Evolutionary conservation across 2,888 invertebrate species (phyloP), one percentile per base, ranked within the genome.

Genomic region (Callyntrura guangdongensis): DNA sequence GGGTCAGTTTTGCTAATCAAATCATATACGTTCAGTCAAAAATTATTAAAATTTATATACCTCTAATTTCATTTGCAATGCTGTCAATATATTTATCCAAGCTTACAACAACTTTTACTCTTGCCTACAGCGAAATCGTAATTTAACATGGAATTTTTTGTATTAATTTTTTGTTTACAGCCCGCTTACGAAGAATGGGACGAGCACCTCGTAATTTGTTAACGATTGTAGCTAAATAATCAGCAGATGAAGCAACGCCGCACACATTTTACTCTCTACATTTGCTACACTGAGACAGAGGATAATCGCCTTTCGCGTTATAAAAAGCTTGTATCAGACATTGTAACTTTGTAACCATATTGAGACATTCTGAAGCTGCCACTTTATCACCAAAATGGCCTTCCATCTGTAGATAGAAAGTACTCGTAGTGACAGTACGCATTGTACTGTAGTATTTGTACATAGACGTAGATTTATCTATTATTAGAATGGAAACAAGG

Each of bases 151-250:
- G 36, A 4, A 36, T 64, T n/a, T 67, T 91, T 27, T 90, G 17
- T 94, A 94, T 94, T 94, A 95, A 93, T 96, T 91, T 36, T 96
- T 96, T 95, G 91, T 91, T 94, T 94, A 59, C 96, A 96, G 97
- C 96, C 95, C 97, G 98, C 95, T 96, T 97, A 95, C 97, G 97
- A 95, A 97, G 98, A 95, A 96, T 97, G 96, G 97, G 97, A 95
- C 97, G 97, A 95, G 96, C 97, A 96, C 96, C 97, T 94, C 97
- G 97, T 95, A 98, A 97, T 86, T 69, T 91, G 53, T 20, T 91
- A 77, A 89, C 89, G 14, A 89, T 89, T 56, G 61, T 67, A n/a
- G 69, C 64, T 27, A 89, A 89, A 89, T 56, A 72, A 84, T 61
- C 61, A 74, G 83, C 83, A 64, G 47, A 53, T 22, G 61, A 82